Evolutionary conservation across 2,888 invertebrate species (phyloP), one percentile per base, ranked within the genome.

Genomic region (Ischnura elegans): DNA sequence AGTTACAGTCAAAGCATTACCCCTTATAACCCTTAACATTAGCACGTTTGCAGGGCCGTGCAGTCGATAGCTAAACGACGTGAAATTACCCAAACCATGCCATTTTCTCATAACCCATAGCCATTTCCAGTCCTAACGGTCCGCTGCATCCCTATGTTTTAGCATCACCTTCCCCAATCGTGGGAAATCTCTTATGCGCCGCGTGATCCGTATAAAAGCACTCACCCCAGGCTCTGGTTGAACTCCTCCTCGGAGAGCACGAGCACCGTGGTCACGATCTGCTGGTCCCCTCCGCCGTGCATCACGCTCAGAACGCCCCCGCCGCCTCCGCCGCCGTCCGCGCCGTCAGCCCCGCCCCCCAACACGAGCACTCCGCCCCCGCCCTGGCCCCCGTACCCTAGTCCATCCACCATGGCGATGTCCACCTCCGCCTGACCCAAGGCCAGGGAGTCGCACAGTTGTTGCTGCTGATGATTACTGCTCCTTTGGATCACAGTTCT

Each of bases 151-250:
- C 13, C 76, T 10, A 16, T 76, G 36, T 76, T 76, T 76, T 76
- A 76, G 76, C 76, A 36, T 36, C 76, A 76, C 36, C 76, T 36
- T 8, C 8, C 76, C 76, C 76, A 76, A 76, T 76, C 76, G 76
- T 76, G 76, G 76, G 76, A 76, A 76, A 76, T 76, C 76, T 76
- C 76, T 76, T 76, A 76, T 76, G 13, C 36, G 8, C 1, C 36
- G 76, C 76, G 76, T 76, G 76, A 76, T 76, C 29, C 76, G 76
- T 76, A 76, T 76, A 13, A 76, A 76, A 43, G 61, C 45, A 90
- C 90, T 90, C 61, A 90, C 90, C 90, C 61, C 61, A 90, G 45
- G 61, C 90, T 90, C 90, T 90, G 90, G 90, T 90, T 90, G 66
- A 66, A 90, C 90, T 90, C 90, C 66, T 90, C 90, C 66, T 90